phyloP scores from a whole-genome alignment of 2,113 vertebrate species.

The Ursus arctos region DNA sequence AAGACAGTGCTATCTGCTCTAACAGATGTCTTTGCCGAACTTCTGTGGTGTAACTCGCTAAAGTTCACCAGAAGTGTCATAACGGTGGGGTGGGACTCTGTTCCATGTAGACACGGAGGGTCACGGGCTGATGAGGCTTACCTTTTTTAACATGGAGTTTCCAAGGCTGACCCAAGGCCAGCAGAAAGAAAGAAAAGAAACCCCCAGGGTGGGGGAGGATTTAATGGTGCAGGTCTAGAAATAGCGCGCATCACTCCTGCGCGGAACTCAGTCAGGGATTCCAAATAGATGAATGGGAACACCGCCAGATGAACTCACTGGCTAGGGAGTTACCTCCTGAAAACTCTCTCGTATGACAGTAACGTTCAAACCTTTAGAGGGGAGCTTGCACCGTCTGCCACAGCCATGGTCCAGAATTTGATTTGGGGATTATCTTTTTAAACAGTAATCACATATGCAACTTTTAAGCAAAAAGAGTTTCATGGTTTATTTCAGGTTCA shows the following conservation, averaged over 20 bases:
- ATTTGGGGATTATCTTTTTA: not conserved
- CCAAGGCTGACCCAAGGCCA: not conserved
- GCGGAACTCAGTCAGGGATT: not conserved
- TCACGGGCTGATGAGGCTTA: not conserved
- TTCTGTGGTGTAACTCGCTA: not conserved
- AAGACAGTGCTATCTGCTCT: not conserved
- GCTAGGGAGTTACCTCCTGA: not conserved
- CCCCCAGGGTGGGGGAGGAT: not conserved
- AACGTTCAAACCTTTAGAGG: not conserved
- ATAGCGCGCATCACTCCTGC: not conserved
- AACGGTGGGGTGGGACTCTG: too few relatives aligned
- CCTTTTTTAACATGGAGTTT: not conserved
- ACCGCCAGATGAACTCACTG: not conserved
- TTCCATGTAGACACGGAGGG: not conserved
- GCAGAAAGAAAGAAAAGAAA: not conserved
- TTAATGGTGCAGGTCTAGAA: not conserved
- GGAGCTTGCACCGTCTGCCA: not conserved
- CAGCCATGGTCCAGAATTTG: not conserved
- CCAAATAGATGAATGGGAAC: not conserved
- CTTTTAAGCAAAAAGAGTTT: constrained; percentile 8
- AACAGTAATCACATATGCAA: not conserved
- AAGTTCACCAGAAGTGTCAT: not conserved
- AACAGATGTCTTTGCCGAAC: not conserved
- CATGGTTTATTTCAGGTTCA: constrained; percentile 7
- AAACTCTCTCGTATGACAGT: fast-evolving